A percentile compares a stretch with the other conserved stretches of the same genome.
phyloP scores from a whole-genome alignment of 2,797 vertebrate species.

The Muscicapa comitata region DNA sequence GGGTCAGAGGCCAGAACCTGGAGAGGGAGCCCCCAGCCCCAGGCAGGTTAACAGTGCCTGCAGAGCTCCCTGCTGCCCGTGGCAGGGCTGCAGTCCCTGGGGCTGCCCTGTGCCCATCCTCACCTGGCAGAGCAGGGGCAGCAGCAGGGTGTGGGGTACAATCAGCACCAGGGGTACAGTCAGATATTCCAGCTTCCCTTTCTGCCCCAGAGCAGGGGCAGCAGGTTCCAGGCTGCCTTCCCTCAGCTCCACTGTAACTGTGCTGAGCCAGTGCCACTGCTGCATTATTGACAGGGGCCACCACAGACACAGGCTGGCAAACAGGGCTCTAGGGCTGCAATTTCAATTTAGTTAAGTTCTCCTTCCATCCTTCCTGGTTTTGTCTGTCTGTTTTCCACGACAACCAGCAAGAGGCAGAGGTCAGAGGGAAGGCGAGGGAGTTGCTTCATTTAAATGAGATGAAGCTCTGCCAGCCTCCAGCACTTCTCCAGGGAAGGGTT shows the following conservation, averaged over 20 bases:
- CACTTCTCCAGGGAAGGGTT: neutral
- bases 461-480: neutral
- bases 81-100: no score
- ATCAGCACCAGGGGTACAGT: no score
- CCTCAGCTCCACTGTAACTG: neutral
- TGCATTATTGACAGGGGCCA: neutral
- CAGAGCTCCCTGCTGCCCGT: no score
- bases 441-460: neutral
- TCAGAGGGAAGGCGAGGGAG: neutral
- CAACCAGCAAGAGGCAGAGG: neutral
- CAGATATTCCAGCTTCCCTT: no score
- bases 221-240: neutral
- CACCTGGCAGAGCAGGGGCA: no score
- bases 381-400: neutral
- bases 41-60: no score
- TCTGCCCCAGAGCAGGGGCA: neutral
- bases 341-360: neutral
- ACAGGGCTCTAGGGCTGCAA: neutral
- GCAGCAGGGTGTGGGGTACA: no score
- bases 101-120: no score
- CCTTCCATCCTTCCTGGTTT: slow-evolving; percentile 10
- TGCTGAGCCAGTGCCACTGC: neutral
- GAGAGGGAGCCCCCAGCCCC: neutral
- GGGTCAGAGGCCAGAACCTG: neutral
- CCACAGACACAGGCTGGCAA: neutral